phyloP scores from a whole-genome alignment of 2,113 vertebrate genomes.

The Neodon shergylaensis region DNA sequence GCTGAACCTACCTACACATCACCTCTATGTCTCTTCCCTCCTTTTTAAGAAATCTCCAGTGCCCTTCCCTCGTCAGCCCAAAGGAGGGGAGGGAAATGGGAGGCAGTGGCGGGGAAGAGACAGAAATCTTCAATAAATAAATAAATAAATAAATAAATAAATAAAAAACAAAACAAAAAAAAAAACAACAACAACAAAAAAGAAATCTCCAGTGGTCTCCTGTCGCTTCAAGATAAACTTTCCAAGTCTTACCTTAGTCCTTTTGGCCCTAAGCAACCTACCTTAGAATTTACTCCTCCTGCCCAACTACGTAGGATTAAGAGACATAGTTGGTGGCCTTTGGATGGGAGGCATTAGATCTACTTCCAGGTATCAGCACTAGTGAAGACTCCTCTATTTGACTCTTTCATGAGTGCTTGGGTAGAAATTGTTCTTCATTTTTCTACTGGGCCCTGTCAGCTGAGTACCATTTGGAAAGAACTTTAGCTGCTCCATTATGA shows the following conservation, averaged over 20 bases:
- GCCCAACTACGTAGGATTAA: neutral
- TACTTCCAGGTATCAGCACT: neutral
- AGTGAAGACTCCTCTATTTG: conserved; percentile 17
- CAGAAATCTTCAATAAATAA: too few species aligned
- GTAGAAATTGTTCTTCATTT: neutral
- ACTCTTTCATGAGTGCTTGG: neutral
- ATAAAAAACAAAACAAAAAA: too few species aligned
- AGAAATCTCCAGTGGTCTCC: neutral
- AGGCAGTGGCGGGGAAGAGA: too few species aligned
- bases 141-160: too few species aligned
- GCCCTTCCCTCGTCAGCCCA: too few species aligned
- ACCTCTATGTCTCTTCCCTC: neutral
- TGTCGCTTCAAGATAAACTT: neutral
- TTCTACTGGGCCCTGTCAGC: neutral
- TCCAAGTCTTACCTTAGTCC: neutral
- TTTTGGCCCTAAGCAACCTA: neutral
- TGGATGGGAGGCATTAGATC: neutral
- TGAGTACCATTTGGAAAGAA: conserved; percentile 37
- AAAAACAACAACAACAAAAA: too few species aligned
- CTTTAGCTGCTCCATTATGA: neutral
- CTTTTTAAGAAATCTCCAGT: neutral
- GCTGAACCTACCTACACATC: neutral
- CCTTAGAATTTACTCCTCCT: neutral
- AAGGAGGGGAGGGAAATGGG: too few species aligned
- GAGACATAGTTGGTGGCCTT: neutral